Percentiles rank a stretch among this genome's conserved stretches.
These are phyloP conservation scores for Brachynemurus nebulosus DNA, from an alignment of 2,888 invertebrate species.

Conservation along the genomic window DNA sequence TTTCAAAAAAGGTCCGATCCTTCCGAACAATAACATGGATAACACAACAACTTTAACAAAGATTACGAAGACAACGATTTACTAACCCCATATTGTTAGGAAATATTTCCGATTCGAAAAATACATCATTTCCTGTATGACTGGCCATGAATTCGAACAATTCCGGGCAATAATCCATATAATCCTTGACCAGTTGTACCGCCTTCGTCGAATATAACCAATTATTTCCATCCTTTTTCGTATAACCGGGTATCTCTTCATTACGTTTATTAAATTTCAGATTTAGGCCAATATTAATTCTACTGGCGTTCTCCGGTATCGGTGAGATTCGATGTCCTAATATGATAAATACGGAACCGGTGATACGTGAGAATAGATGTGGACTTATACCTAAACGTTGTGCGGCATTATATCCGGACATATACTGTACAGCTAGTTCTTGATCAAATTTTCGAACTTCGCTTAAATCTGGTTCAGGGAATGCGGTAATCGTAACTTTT, in stretches of 20 bases:
- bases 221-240: conserved; percentile 48
- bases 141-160: conserved; percentile 48
- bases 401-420: conserved; percentile 41
- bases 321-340: conserved; percentile 32
- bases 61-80: no score
- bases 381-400: conserved; percentile 49
- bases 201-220: conserved; percentile 78
- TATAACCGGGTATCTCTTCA: conserved; percentile 67
- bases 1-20: no score
- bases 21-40: no score
- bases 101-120: conserved; percentile 56
- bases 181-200: conserved; percentile 52
- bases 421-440: conserved; percentile 33
- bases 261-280: conserved; percentile 77
- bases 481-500: conserved; percentile 39
- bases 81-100: conserved; percentile 38
- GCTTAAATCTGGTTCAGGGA: conserved; percentile 37
- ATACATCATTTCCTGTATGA: conserved; percentile 37
- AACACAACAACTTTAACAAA: no score
- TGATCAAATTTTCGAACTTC: conserved; percentile 24
- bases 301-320: conserved; percentile 34
- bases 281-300: conserved; percentile 77
- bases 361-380: conserved; percentile 68
- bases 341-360: conserved; percentile 65
- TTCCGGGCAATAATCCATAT: conserved; percentile 56